These are phyloP conservation scores for Mesocricetus auratus DNA, from an alignment of 2,113 vertebrate species.

Conservation along the genomic window DNA sequence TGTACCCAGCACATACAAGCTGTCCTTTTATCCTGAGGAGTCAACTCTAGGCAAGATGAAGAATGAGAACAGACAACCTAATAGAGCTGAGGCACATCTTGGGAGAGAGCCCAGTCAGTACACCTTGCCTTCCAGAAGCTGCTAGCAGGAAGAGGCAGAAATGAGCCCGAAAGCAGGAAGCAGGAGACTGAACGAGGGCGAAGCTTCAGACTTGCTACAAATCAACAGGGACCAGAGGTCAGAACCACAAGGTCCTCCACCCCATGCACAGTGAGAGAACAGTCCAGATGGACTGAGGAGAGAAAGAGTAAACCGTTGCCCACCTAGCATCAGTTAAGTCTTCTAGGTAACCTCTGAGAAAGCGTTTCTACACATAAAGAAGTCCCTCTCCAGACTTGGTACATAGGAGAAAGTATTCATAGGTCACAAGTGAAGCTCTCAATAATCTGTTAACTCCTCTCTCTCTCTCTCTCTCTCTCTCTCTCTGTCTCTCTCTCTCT, in stretches of 20 bases:
- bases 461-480: not conserved
- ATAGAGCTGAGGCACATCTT: not conserved
- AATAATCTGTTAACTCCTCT: not conserved
- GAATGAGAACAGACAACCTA: not conserved
- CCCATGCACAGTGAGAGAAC: not conserved
- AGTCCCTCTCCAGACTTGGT: constrained; percentile 21
- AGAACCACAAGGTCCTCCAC: not conserved
- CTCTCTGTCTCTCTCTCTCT: too few relatives aligned
- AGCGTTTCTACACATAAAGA: not conserved
- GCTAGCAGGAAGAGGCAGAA: not conserved
- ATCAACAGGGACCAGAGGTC: not conserved
- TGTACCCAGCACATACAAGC: not conserved
- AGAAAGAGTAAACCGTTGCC: not conserved
- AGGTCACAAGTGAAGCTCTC: not conserved
- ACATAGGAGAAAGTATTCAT: not conserved
- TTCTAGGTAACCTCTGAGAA: not conserved
- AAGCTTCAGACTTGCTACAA: not conserved
- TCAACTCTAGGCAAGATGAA: not conserved
- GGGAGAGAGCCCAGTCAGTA: not conserved
- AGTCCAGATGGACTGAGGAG: not conserved
- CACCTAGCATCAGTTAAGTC: not conserved
- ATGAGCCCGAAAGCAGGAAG: not conserved
- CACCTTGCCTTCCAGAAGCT: not conserved
- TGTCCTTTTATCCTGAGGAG: not conserved
- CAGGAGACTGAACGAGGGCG: not conserved